Conservation (phyloP, 2,113 vertebrate species). For the Passer montanus region DNA sequence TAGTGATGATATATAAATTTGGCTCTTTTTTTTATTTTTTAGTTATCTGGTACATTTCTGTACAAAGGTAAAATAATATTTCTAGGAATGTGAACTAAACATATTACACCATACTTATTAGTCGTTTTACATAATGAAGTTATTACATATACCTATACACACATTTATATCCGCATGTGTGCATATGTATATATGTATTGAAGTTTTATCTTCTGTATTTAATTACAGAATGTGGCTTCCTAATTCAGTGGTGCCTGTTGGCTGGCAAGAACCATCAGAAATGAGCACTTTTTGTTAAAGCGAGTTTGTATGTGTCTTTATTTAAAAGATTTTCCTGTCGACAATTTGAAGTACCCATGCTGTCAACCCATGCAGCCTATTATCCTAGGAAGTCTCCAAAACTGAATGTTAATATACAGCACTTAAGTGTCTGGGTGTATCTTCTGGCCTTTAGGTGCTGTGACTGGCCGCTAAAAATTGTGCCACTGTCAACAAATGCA, state of each 20-base stretch:
- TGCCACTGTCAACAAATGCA: conserved; percentile 80
- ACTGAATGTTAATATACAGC: conserved; percentile 71
- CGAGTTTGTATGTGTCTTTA: not conserved
- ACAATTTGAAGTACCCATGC: conserved; percentile 13
- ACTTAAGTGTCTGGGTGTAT: conserved; percentile 51
- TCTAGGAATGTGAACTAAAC: conserved; percentile 65
- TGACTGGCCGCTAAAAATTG: conserved; percentile 72
- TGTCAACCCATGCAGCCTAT: conserved; percentile 49
- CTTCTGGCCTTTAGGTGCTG: conserved; percentile 66
- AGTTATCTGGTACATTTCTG: conserved; percentile 59
- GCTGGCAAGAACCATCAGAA: conserved; percentile 61
- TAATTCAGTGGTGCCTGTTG: conserved; percentile 71
- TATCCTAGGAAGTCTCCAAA: conserved; percentile 32
- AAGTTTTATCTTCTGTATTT: conserved; percentile 70
- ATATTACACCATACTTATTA: conserved; percentile 47
- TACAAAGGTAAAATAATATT: conserved; percentile 60
- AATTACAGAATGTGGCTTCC: conserved; percentile 69
- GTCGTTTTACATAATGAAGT: conserved; percentile 46
- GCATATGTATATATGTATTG: conserved; percentile 59
- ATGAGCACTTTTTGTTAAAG: not conserved
- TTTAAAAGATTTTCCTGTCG: conserved; percentile 51
- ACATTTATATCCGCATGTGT: conserved; percentile 40
- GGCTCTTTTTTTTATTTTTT: conserved; percentile 2
- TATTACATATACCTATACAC: conserved; percentile 48
- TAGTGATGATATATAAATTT: conserved; percentile 23